Conservation (phyloP, 2,797 vertebrate species). For the Erpetoichthys calabaricus region DNA sequence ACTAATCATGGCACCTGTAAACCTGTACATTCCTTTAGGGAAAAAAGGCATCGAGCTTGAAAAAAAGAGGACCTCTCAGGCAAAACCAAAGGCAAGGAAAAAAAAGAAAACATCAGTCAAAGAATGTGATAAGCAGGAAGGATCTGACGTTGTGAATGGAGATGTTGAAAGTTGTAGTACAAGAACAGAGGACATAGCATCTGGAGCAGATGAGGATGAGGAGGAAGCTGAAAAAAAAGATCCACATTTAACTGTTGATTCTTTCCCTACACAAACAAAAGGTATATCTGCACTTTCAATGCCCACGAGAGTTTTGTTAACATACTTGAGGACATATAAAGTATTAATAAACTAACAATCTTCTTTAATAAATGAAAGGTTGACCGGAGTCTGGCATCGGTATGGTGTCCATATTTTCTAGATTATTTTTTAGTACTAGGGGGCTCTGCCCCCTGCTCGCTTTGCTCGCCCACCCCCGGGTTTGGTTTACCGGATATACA, state of each 20-base stretch:
- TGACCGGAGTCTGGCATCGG: too few species aligned
- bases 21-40: conserved; percentile 41
- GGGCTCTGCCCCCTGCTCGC: too few species aligned
- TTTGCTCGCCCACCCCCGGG: too few species aligned
- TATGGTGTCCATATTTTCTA: too few species aligned
- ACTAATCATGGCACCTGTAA: too few species aligned
- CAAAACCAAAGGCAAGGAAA: conserved; percentile 66
- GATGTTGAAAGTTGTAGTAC: conserved; percentile 19
- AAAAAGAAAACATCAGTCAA: conserved; percentile 51
- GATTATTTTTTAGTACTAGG: too few species aligned
- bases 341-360: too few species aligned
- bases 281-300: too few species aligned
- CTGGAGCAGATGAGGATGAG: conserved; percentile 54
- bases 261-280: not conserved
- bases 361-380: too few species aligned
- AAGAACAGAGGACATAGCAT: conserved; percentile 36
- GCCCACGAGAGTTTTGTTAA: too few species aligned
- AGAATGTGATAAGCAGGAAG: conserved; percentile 24
- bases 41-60: conserved; percentile 70
- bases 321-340: too few species aligned
- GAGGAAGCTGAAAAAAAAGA: conserved; percentile 32
- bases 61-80: conserved; percentile 62
- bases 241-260: not conserved
- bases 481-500: too few species aligned
- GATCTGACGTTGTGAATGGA: conserved; percentile 30